A percentile compares a stretch with the other conserved stretches of the same genome.
Conservation (phyloP, 2,113 vertebrate species). For the Pteruthius melanotis region DNA sequence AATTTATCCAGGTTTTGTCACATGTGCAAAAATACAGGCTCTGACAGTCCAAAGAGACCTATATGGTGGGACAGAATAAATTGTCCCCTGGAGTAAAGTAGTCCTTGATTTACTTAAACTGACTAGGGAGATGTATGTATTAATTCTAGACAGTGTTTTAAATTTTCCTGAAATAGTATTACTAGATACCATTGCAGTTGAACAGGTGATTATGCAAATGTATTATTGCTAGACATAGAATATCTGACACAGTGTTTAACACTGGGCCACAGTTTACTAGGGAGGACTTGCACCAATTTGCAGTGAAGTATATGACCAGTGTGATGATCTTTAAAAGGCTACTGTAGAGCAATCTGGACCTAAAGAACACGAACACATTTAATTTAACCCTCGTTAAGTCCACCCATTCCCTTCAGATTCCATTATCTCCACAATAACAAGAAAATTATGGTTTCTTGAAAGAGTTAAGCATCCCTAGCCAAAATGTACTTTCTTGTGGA, state of each 20-base stretch:
- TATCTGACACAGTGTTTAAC: not conserved
- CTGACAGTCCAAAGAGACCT: not conserved
- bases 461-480: not conserved
- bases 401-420: not conserved
- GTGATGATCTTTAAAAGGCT: not conserved
- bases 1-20: not conserved
- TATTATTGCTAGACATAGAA: not conserved
- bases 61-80: not conserved
- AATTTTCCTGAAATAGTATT: not conserved
- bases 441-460: not conserved
- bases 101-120: not conserved
- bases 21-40: not conserved
- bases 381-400: not conserved
- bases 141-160: conserved; percentile 10
- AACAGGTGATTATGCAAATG: conserved; percentile 30
- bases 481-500: not conserved
- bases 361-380: not conserved
- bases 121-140: not conserved
- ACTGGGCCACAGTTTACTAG: not conserved
- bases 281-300: not conserved
- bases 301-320: not conserved
- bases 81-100: not conserved
- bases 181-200: not conserved
- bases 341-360: not conserved
- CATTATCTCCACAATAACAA: not conserved